Base-by-base conservation (phyloP, 92 coral and sea anemone genomes). In the Heteractis magnifica region DNA sequence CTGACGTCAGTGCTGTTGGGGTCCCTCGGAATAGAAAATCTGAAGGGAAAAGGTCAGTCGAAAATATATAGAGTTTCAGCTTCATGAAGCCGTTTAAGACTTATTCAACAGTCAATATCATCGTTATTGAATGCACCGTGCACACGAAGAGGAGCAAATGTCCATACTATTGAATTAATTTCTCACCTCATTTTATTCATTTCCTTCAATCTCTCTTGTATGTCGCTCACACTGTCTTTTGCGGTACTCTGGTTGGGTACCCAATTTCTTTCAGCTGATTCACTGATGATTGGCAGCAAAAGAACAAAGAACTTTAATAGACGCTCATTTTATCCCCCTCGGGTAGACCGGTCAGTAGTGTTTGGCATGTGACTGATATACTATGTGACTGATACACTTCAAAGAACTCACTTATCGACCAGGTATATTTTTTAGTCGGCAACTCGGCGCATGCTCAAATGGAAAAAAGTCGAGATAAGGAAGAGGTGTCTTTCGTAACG, bases 1-100 rank as follows among this genome's bases (percentile, higher is more conserved):
- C 89, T 83, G 75, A 87, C 71, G 56, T 90, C 83, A 21, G 85
- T 82, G 56, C 83, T 92, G 83, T 84, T 84, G 5, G 95, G 88
- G 44, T 92, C 95, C 52, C 88, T 75, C 23, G 86, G 88, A 73
- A 77, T 89, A 73, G 80, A 77, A 56, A 55, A 82, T 78, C 95
- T 90, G 76, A 65, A 49, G 9, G 49, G 0, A 78, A 3, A 79
- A 58, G 6, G 16, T 10, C 13, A n/a, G n/a, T n/a, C 44, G 44
- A 0, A 34, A 34, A 34, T 34, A 2, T 34, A 34, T 1, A 34
- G 44, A 34, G 44, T 34, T 26, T 26, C 44, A 34, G 3, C 44
- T 2, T 34, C 44, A 34, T 2, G 44, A 34, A 0, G 44, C 44
- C 44, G 44, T 34, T 34, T 34, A 34, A 34, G 44, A 34, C 26